A percentile compares a stretch with the other conserved stretches of the same genome.
phyloP scores from a whole-genome alignment of 2,113 vertebrate species.

The Noctilio leporinus region DNA sequence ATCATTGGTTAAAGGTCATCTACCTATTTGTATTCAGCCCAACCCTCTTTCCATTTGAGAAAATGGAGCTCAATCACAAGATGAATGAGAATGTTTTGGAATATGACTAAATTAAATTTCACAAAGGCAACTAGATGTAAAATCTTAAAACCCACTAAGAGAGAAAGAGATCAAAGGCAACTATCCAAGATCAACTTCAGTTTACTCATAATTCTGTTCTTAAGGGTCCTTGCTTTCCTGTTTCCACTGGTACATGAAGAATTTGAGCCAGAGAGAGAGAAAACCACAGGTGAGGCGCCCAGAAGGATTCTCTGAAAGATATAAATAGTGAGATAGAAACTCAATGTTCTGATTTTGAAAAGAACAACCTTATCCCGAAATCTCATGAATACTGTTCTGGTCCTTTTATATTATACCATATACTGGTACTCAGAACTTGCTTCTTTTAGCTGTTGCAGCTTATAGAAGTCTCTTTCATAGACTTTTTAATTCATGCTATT shows the following conservation, averaged over 20 bases:
- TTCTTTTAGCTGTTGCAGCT: background rate
- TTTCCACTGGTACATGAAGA: background rate
- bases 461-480: background rate
- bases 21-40: background rate
- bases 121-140: background rate
- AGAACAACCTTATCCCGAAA: background rate
- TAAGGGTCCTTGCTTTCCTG: background rate
- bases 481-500: background rate
- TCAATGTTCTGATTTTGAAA: background rate
- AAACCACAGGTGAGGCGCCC: background rate
- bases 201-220: background rate
- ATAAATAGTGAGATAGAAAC: background rate
- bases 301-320: background rate
- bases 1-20: constrained; percentile 29
- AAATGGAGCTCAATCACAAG: background rate
- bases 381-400: background rate
- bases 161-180: background rate
- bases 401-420: background rate
- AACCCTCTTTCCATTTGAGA: background rate
- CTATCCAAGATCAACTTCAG: background rate
- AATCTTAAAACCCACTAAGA: background rate
- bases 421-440: background rate
- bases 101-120: constrained; percentile 13
- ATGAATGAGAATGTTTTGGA: background rate
- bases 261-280: background rate